phyloP scores from a whole-genome alignment of 2,797 vertebrate genomes.

The Streptopelia turtur region DNA sequence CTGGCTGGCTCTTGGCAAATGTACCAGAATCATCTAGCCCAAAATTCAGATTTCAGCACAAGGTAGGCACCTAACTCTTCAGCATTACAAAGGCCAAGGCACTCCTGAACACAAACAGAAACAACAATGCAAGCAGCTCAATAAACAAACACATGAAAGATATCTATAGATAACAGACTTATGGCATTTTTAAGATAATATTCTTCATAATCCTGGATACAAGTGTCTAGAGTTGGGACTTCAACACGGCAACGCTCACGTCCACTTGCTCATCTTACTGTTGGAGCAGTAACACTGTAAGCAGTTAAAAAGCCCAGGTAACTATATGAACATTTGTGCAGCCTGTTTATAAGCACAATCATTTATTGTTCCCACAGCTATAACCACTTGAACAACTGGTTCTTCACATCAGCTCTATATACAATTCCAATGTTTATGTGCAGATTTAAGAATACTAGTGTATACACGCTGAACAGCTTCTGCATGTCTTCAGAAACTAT shows the following conservation, averaged over 20 bases:
- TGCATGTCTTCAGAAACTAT: background rate
- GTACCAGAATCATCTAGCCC: background rate
- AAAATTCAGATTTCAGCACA: background rate
- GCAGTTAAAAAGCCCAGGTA: background rate
- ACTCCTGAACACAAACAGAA: background rate
- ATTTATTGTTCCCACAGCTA: slow-evolving; percentile 28
- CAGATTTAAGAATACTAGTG: background rate
- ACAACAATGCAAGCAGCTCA: background rate
- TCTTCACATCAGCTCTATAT: background rate
- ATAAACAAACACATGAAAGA: background rate
- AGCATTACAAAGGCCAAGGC: background rate
- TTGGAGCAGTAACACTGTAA: background rate
- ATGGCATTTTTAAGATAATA: background rate
- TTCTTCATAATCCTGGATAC: background rate
- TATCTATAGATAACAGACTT: background rate
- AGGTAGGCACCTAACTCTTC: background rate
- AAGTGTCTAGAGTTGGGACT: background rate
- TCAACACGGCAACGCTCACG: background rate
- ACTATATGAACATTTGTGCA: background rate
- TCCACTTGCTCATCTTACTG: background rate
- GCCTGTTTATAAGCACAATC: slow-evolving; percentile 34
- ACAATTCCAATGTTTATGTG: background rate
- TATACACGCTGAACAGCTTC: background rate
- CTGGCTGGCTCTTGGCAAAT: background rate
- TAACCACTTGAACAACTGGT: slow-evolving; percentile 52